Conservation (phyloP, 1,140 invertebrate genomes). For the Ruditapes philippinarum region DNA sequence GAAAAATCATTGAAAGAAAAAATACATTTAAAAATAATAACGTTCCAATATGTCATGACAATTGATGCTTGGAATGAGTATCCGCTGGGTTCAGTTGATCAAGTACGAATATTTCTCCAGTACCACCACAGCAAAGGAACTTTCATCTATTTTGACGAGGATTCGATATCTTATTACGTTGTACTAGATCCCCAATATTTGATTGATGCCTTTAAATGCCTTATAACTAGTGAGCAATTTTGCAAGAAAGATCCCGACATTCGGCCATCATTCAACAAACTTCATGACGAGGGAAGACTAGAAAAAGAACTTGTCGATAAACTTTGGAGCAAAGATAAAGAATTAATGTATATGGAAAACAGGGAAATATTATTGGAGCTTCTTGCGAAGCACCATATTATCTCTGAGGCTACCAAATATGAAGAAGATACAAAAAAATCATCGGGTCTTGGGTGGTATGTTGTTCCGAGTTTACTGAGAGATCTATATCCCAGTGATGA, state of each 20-base stretch:
- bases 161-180: background rate
- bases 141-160: background rate
- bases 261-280: background rate
- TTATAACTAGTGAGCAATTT: background rate
- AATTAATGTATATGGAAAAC: background rate
- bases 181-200: background rate
- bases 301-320: background rate
- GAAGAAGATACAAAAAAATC: no score
- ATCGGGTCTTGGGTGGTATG: no score
- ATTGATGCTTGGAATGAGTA: background rate
- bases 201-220: background rate
- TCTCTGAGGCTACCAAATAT: no score
- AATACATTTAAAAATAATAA: background rate
- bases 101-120: background rate
- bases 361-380: background rate
- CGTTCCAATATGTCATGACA: background rate
- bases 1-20: background rate
- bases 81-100: no score
- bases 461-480: no score
- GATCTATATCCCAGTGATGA: no score
- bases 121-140: conserved; percentile 1
- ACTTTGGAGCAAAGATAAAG: background rate
- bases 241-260: background rate
- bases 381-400: background rate
- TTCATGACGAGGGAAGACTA: background rate